A percentile compares a stretch with the other conserved stretches of the same genome.
Conservation (phyloP, 2,797 vertebrate genomes). For the Pterois miles region DNA sequence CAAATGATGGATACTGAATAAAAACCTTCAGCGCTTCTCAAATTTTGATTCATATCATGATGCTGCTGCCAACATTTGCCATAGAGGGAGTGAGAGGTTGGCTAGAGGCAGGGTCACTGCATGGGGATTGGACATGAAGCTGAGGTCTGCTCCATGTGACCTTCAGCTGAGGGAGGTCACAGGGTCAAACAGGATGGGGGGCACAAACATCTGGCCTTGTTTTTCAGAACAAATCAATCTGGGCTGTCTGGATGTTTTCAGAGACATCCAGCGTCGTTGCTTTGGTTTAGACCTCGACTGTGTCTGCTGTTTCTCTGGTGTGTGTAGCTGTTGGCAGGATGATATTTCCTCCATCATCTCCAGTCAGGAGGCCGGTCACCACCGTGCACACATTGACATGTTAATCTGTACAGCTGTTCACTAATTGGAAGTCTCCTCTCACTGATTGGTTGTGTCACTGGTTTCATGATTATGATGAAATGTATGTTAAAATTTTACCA, state of each 20-base stretch:
- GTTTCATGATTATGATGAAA: constrained; percentile 16
- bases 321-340: not conserved
- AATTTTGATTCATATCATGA: not conserved
- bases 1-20: not conserved
- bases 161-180: not conserved
- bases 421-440: constrained; percentile 37
- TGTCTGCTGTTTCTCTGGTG: not conserved
- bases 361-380: constrained; percentile 2
- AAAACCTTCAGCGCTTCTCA: not conserved
- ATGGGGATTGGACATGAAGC: not conserved
- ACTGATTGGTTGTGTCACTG: constrained; percentile 42
- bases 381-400: constrained; percentile 55
- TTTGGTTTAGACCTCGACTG: not conserved
- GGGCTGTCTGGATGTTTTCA: not conserved
- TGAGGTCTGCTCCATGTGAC: not conserved
- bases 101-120: constrained; percentile 8
- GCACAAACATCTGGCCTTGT: not conserved
- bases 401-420: constrained; percentile 59
- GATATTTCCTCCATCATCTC: constrained; percentile 19
- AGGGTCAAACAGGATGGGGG: not conserved
- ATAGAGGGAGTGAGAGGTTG: not conserved
- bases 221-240: not conserved
- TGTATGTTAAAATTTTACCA: not conserved
- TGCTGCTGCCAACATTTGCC: not conserved
- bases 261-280: not conserved